Evolutionary conservation across 2,113 vertebrate species (phyloP).

Genomic region (Promerops cafer): DNA sequence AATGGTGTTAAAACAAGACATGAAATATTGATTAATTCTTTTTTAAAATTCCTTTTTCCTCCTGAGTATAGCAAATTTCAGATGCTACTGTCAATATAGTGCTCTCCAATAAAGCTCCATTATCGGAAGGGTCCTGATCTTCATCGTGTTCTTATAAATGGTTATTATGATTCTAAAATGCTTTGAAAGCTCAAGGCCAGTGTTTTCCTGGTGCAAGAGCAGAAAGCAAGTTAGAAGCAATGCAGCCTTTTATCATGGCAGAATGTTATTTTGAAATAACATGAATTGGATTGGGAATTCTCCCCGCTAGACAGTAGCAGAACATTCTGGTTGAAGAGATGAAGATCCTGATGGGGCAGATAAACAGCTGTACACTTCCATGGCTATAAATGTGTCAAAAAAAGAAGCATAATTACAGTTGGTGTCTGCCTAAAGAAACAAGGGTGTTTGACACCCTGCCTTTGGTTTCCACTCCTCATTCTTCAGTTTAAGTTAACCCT

Average conservation of each 20-base stretch:
- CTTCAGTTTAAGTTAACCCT: background rate
- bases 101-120: constrained; percentile 52
- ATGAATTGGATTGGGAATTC: background rate
- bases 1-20: constrained; percentile 68
- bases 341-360: background rate
- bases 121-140: constrained; percentile 41
- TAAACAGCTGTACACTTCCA: background rate
- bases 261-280: background rate
- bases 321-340: constrained; percentile 8
- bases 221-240: constrained; percentile 4
- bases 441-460: background rate
- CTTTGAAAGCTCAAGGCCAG: constrained; percentile 14
- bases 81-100: constrained; percentile 49
- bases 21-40: constrained; percentile 71
- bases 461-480: background rate
- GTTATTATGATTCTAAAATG: constrained; percentile 46
- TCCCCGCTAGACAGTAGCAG: background rate
- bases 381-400: constrained; percentile 20
- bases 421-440: background rate
- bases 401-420: background rate
- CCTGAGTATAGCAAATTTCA: constrained; percentile 56
- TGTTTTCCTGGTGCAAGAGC: background rate
- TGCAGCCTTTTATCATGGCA: background rate
- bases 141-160: constrained; percentile 43
- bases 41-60: constrained; percentile 58